Evolutionary conservation across 2,113 vertebrate species (phyloP), one percentile per base, ranked within the genome.

Genomic region (Galbula dea): DNA sequence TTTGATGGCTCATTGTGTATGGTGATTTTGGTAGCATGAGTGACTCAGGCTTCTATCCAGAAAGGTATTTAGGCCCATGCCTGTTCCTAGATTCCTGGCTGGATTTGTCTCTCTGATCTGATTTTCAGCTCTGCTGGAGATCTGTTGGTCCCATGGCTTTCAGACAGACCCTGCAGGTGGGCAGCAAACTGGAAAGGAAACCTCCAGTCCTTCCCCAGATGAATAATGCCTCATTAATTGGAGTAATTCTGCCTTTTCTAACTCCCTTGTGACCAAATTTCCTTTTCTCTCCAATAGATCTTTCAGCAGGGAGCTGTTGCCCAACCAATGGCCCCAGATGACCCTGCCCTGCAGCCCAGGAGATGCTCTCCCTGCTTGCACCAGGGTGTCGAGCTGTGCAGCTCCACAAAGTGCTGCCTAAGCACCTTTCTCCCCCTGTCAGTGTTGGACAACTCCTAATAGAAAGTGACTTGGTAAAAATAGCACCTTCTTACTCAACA

Each of bases 401-500:
- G 3, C 19, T 20, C 59, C 1, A 1, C 20, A 26, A 91, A 89
- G 59, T 2, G 90, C 95, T 87, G 82, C 84, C 84, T 82, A n/a
- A 92, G 86, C 94, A 86, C 87, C 71, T 94, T 94, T 89, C 95
- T 51, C 63, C 66, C 71, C 86, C 55, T 89, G 58, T 83, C 54
- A 63, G 39, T 4, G 51, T 92, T 69, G n/a, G 3, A 20, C 15
- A 11, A 66, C 67, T 86, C 3, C 0, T 61, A 66, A 45, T 92
- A 54, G 32, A 2, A 92, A 94, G 65, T 51, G 73, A 55, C 69
- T 93, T 66, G 26, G 73, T 92, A 92, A 95, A 96, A 96, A 95
- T 67, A 94, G 88, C 91, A 65, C 80, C 86, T 91, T 90, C 95
- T 93, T 90, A 78, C 74, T 93, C 58, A 5, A 66, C 78, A 84